phyloP scores from a whole-genome alignment of 2,888 invertebrate genomes.

The Latrodectus hesperus region DNA sequence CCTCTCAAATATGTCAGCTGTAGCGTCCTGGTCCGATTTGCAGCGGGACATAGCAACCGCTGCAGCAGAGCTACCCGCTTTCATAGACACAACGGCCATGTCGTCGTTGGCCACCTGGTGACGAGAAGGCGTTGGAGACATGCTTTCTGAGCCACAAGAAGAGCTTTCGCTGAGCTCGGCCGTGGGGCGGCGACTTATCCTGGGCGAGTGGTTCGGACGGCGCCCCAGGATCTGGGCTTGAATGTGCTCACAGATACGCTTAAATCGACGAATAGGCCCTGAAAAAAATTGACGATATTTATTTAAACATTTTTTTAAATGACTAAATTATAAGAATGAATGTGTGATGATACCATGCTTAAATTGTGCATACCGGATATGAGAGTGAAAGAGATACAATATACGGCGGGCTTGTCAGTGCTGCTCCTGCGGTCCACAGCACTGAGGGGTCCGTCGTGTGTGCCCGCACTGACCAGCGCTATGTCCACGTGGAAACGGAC shows the following conservation, averaged over 20 bases:
- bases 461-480: constrained; percentile 73
- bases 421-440: constrained; percentile 63
- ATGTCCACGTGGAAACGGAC: constrained; percentile 88
- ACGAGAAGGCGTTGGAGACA: constrained; percentile 75
- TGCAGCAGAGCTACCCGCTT: constrained; percentile 51
- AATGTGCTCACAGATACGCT: constrained; percentile 96
- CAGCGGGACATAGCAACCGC: constrained; percentile 70
- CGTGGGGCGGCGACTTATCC: constrained; percentile 78
- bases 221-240: constrained; percentile 85
- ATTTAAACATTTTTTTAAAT: background rate
- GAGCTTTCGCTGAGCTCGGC: constrained; percentile 83
- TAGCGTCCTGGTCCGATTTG: constrained; percentile 72
- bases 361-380: constrained; percentile 83
- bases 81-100: constrained; percentile 67
- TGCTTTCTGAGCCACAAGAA: constrained; percentile 81
- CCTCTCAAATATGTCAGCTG: constrained; percentile 70
- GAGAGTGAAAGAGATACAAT: constrained; percentile 94
- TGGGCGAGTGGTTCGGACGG: constrained; percentile 72
- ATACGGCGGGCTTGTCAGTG: constrained; percentile 77
- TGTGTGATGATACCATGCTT: background rate
- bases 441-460: constrained; percentile 69
- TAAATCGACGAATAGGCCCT: constrained; percentile 96
- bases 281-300: constrained; percentile 70
- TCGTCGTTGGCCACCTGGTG: constrained; percentile 70
- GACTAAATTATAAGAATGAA: background rate